Evolutionary conservation across 2,888 invertebrate genomes (phyloP), one percentile per base, ranked within the genome.

Genomic region (Xestia c-nigrum): DNA sequence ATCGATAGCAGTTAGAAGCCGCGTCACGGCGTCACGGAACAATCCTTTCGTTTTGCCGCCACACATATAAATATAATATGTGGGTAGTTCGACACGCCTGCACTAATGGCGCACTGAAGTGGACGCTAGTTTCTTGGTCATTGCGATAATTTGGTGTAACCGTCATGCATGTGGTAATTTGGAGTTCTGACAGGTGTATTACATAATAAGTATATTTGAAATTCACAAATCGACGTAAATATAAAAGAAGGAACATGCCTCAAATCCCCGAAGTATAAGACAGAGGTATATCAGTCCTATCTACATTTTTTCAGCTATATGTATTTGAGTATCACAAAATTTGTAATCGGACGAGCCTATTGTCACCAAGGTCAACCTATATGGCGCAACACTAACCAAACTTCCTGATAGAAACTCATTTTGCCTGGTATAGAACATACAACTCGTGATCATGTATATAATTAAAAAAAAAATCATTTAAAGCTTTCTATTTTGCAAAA

Each of bases 1-100:
- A 63, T 64, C 40, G 50, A 14, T 43, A 72, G n/a, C 24, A 24
- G 67, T 85, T 78, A 77, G 88, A 89, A 89, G 88, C 88, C 88
- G 78, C 86, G 80, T 87, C 82, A 82, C 61, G 75, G 19, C 52
- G 55, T 75, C 57, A 69, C 77, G 78, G 75, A 76, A 77, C 86
- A 89, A 90, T 88, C 89, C 89, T 87, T 90, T 87, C 80, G 71
- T 74, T 87, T 88, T 79, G 84, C 88, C 72, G 70, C 21, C 74
- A 38, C 12, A 3, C n/a, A 57, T 24, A 63, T 43, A 2, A 3
- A 9, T 1, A 43, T n/a, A 63, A 46, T 0, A 64, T n/a, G 67
- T n/a, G 52, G 55, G 47, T 75, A 72, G 76, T 70, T 74, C 31
- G 74, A 65, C 66, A 74, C 68, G 64, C 46, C 40, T 79, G 71